Base-by-base conservation (phyloP, 2,888 invertebrate genomes). In the Aquatica leii region DNA sequence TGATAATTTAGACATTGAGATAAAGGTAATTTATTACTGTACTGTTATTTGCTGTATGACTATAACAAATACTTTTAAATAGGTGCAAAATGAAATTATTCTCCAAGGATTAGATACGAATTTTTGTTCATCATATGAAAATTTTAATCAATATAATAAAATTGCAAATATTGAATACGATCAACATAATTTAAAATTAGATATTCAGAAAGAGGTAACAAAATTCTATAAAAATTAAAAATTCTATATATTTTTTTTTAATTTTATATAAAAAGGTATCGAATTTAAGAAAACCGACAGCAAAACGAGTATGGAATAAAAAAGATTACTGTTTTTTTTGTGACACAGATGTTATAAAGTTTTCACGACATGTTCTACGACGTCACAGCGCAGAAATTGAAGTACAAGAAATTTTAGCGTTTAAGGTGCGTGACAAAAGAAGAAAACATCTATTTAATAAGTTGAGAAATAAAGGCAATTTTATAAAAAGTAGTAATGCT, bases 241-340 rank as follows among this genome's bases (percentile, higher is more conserved):
- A n/a, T n/a, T n/a, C n/a, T n/a, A n/a, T n/a, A n/a, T n/a, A n/a
- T n/a, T n/a, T n/a, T 17, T 48, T 21, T 8, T 48, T 17, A 18
- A 11, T 31, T 49, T 6, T 49, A 21, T 49, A 24, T 49, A 21
- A 49, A 49, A 24, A 49, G 24, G 49, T 5, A 5, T 18, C 31
- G 12, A 5, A 49, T 49, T 49, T 31, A 4, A 37, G 15, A 20
- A 53, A 52, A 17, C n/a, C 15, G 40, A 21, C 34, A 12, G 40
- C 17, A 18, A 53, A 56, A 56, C 35, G 48, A 31, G 18, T 35
- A 2, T 35, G 35, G 46, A 56, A 56, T 48, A 35, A 56, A 46
- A 46, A 21, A 31, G 35, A 56, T 56, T 31, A 46, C 18, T 56
- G 55, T 46, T 56, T 37, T 52, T 53, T 40, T 40, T 53, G 53